These are phyloP conservation scores for Ptychochromis oligacanthus DNA, from an alignment of 2,113 vertebrate species.

Conservation along the genomic window DNA sequence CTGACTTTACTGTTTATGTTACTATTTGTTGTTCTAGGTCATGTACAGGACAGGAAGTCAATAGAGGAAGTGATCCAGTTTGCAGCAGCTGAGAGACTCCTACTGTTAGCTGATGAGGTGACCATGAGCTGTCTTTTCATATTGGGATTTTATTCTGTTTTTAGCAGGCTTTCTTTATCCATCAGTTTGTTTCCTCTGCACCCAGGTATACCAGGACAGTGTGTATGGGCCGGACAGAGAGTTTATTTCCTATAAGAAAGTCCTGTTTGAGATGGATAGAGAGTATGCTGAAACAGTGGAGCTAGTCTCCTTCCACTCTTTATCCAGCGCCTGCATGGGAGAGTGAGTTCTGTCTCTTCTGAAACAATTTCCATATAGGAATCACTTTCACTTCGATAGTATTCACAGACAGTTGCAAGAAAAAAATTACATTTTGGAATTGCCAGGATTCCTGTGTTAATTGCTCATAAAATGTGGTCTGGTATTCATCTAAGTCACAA, in stretches of 20 bases:
- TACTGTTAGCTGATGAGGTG: constrained; percentile 81
- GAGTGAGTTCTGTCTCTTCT: constrained; percentile 70
- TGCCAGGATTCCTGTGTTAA: no score
- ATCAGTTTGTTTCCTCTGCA: neutral
- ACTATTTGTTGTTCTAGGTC: constrained; percentile 28
- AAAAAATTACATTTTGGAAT: no score
- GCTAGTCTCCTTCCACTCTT: constrained; percentile 76
- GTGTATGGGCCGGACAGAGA: constrained; percentile 49
- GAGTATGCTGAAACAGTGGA: constrained; percentile 57
- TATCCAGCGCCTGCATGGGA: constrained; percentile 66
- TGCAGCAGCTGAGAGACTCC: constrained; percentile 82
- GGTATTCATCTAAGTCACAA: no score
- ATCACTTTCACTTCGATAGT: no score
- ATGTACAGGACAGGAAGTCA: constrained; percentile 81
- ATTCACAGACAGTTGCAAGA: no score
- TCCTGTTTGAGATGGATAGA: constrained; percentile 75
- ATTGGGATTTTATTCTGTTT: neutral
- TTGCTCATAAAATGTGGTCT: no score
- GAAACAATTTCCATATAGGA: neutral
- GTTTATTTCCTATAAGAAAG: constrained; percentile 79
- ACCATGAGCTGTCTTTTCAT: constrained; percentile 4
- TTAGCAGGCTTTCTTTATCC: neutral
- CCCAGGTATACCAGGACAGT: constrained; percentile 78
- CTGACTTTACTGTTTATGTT: neutral
- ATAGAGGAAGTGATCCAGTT: constrained; percentile 87